Evolutionary conservation across 2,797 vertebrate genomes (phyloP), one percentile per base, ranked within the genome.

Genomic region (Microchirus variegatus): DNA sequence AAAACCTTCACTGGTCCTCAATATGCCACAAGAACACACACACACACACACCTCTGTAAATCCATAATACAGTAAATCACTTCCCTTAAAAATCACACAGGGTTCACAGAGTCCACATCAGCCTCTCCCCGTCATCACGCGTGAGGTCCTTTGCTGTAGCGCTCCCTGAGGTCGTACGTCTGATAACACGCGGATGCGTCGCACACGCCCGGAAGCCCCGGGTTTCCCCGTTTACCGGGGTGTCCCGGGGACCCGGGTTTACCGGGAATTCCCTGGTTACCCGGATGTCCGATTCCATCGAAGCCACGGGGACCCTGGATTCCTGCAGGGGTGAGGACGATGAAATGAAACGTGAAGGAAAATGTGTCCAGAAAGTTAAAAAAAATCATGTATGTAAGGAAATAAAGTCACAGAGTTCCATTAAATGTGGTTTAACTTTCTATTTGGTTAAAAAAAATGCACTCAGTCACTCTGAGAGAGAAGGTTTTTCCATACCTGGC

Each of bases 61-160:
- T 59, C 64, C 57, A 66, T 57, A 56, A 72, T 79, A 77, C 78
- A 73, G 77, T 78, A 75, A 78, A 63, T 53, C 10, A 12, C 48
- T 40, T 70, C 56, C 53, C 2, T 52, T 64, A 5, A 2, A 2
- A 63, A 72, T 51, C 52, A 57, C 40, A 6, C 13, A 38, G 36
- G 48, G 16, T 50, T 51, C 22, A 18, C n/a, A n/a, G n/a, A 52
- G 64, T 63, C 54, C 40, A 35, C 37, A 47, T 57, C 66, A 70
- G 66, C 44, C 31, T 48, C 38, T 40, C 40, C 60, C 53, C n/a
- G n/a, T n/a, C n/a, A n/a, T n/a, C n/a, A n/a, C n/a, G n/a, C n/a
- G n/a, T n/a, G 90, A 13, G 93, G 93, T 55, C 93, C 94, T 90
- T 95, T 95, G 79, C 88, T 95, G 83, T 93, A 94, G 48, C 85